These are phyloP conservation scores for Lophius americanus DNA, from an alignment of 2,797 vertebrate species.

Conservation along the genomic window DNA sequence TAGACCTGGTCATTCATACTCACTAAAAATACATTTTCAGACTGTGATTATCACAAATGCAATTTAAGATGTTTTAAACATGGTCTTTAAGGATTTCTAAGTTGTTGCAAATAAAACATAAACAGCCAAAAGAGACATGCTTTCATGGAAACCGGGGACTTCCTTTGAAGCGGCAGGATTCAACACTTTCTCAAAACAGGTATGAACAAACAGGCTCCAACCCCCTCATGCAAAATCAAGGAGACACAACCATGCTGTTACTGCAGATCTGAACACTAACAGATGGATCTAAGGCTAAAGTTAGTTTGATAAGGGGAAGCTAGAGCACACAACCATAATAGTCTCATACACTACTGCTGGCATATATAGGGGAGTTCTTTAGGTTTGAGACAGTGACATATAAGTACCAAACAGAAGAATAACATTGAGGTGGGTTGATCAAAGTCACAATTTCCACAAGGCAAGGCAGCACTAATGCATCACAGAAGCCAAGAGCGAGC, in stretches of 20 bases:
- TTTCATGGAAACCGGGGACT: constrained; percentile 22
- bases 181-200: constrained; percentile 34
- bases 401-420: constrained; percentile 45
- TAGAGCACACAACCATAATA: neutral
- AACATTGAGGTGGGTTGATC: constrained; percentile 38
- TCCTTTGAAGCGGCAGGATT: constrained; percentile 35
- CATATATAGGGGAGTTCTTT: constrained; percentile 1
- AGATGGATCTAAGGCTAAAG: constrained; percentile 46
- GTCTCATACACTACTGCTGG: neutral
- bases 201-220: constrained; percentile 44
- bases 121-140: constrained; percentile 26
- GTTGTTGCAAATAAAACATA: constrained; percentile 1
- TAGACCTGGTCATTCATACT: too few species aligned
- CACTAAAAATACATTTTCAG: too few species aligned
- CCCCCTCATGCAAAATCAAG: constrained; percentile 62
- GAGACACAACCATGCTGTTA: constrained; percentile 69
- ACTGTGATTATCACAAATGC: too few species aligned
- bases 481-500: constrained; percentile 70
- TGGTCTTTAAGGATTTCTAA: neutral
- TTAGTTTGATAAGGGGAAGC: constrained; percentile 18
- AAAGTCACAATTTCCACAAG: constrained; percentile 70
- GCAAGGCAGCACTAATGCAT: constrained; percentile 73
- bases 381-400: constrained; percentile 53
- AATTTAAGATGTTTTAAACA: too few species aligned
- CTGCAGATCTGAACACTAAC: constrained; percentile 55